Conservation (phyloP, 2,113 vertebrate species). For the Cinclus mexicanus region DNA sequence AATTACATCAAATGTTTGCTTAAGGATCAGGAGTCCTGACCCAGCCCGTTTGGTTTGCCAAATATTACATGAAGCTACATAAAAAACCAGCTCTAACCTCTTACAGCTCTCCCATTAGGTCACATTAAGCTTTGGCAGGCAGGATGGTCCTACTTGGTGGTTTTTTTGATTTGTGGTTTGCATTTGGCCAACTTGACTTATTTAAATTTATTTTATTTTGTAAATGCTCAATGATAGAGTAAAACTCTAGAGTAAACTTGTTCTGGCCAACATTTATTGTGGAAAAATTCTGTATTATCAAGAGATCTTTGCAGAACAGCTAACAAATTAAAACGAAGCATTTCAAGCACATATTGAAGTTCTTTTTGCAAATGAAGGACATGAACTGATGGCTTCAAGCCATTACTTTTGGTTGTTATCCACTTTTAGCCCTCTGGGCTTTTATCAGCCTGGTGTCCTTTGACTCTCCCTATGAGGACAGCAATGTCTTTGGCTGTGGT, state of each 20-base stretch:
- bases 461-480: neutral
- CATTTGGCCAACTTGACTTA: conserved; percentile 74
- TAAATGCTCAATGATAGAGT: conserved; percentile 75
- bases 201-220: conserved; percentile 81
- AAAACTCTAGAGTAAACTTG: conserved; percentile 75
- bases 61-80: conserved; percentile 73
- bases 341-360: conserved; percentile 45
- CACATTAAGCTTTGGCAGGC: conserved; percentile 78
- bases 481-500: conserved; percentile 18
- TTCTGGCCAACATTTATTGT: conserved; percentile 74
- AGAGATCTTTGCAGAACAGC: conserved; percentile 71
- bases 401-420: conserved; percentile 45
- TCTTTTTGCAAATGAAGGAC: conserved; percentile 54
- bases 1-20: conserved; percentile 76
- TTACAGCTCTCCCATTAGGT: conserved; percentile 76
- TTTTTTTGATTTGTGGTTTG: conserved; percentile 83
- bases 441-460: conserved; percentile 27
- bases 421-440: conserved; percentile 32
- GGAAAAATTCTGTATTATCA: conserved; percentile 78
- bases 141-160: conserved; percentile 73
- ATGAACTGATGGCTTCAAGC: conserved; percentile 48
- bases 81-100: conserved; percentile 76
- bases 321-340: conserved; percentile 66
- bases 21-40: conserved; percentile 69
- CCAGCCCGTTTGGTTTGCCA: conserved; percentile 70